Evolutionary conservation across 2,797 vertebrate species (phyloP), one percentile per base, ranked within the genome.

Genomic region (Clamator glandarius): DNA sequence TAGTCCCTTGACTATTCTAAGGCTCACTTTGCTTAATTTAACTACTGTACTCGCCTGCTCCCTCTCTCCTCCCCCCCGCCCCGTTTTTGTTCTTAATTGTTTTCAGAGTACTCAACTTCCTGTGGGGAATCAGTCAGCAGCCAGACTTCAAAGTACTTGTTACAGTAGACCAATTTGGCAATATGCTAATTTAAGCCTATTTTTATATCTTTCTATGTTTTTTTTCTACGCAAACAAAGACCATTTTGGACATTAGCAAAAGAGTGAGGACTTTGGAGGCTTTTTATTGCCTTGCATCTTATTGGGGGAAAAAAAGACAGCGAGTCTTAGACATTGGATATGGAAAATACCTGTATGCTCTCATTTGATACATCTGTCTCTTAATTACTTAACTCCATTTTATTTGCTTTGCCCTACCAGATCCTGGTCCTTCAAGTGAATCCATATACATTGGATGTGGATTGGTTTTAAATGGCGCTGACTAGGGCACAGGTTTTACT

Each of bases 91-190:
- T 95, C 89, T 96, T 96, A 97, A 97, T 97, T 97, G 96, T 97
- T 97, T 97, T 96, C 92, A 50, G 96, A 96, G 96, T 93, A 87
- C 93, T 97, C 94, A 92, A 78, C 94, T 96, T 96, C 94, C 96
- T 96, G 95, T 97, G 95, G 96, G 96, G 95, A 97, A 96, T 97
- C 96, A 96, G 92, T 97, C 96, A 96, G 96, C 93, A 88, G 55
- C 92, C 89, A 97, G 95, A 97, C 96, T 97, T 97, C 96, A 97
- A 97, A 97, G 96, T 82, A 93, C 92, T 95, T 78, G 92, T 96
- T 96, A 96, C 90, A 96, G 94, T 84, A 97, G 92, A 96, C 93
- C 94, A 95, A 96, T 96, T 97, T 97, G 94, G 96, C 87, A 96
- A 93, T 94, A 97, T 97, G 96, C 94, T 96, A 97, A 97, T 97